These are phyloP conservation scores for Cepphus grylle DNA, from an alignment of 2,113 vertebrate genomes.

Conservation along the genomic window DNA sequence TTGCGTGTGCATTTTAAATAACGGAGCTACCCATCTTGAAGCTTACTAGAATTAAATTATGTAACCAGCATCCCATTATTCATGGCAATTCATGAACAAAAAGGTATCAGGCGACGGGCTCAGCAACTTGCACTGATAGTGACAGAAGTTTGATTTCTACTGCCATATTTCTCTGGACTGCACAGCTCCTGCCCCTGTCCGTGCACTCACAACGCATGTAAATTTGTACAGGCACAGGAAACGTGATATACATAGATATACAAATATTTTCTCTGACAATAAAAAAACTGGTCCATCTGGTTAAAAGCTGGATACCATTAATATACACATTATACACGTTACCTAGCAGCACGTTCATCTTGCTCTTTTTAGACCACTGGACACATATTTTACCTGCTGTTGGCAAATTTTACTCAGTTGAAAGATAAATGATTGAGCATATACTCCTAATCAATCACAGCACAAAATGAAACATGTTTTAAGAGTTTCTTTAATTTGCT, in stretches of 20 bases:
- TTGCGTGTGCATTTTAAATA: background rate
- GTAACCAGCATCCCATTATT: background rate
- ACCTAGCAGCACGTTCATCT: background rate
- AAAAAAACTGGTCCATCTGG: background rate
- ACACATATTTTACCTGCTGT: background rate
- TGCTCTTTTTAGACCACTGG: background rate
- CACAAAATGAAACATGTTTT: background rate
- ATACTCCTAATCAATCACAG: background rate
- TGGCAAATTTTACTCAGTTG: background rate
- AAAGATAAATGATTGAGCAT: background rate
- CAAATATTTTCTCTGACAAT: background rate
- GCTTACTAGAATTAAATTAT: background rate
- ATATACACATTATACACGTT: accelerated
- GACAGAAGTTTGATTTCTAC: background rate
- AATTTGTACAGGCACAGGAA: background rate
- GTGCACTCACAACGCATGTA: too few species aligned
- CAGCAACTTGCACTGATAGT: background rate
- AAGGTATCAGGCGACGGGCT: background rate
- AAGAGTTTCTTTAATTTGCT: background rate
- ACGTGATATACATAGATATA: accelerated
- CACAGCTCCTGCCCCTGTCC: background rate
- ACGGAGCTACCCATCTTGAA: background rate
- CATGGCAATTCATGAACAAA: background rate
- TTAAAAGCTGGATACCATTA: background rate
- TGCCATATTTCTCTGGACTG: accelerated